Evolutionary conservation across 2,113 vertebrate genomes (phyloP).

Genomic region (Tympanuchus pallidicinctus): DNA sequence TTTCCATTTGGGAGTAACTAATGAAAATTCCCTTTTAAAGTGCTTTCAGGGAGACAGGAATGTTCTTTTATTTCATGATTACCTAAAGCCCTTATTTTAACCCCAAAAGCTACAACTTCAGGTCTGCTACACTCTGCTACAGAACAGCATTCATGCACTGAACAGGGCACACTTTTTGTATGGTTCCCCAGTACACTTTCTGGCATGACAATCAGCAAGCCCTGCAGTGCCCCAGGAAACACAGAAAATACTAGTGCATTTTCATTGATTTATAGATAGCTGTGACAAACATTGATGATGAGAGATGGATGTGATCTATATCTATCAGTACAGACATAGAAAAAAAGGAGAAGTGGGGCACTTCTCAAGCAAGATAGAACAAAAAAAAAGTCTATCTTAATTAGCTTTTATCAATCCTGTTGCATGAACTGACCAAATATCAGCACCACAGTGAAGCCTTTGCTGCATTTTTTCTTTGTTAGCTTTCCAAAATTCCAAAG

Average conservation of each 20-base stretch:
- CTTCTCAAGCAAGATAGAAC: too few relatives aligned
- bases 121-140: not conserved
- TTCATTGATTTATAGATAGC: not conserved
- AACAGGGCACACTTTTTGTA: rapidly evolving
- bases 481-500: not conserved
- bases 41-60: not conserved
- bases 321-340: not conserved
- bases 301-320: not conserved
- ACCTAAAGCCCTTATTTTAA: slow-evolving; percentile 29
- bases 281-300: not conserved
- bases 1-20: slow-evolving; percentile 11
- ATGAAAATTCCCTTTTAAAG: slow-evolving; percentile 47
- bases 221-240: not conserved
- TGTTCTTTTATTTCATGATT: not conserved
- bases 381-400: slow-evolving; percentile 9
- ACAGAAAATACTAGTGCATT: not conserved
- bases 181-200: not conserved
- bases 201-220: not conserved
- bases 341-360: not conserved
- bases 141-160: not conserved
- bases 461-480: not conserved
- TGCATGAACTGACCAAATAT: not conserved
- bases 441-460: not conserved
- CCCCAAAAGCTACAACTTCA: not conserved
- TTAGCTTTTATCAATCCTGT: slow-evolving; percentile 5